phyloP scores from a whole-genome alignment of 2,113 vertebrate genomes.

The Clarias batrachus region DNA sequence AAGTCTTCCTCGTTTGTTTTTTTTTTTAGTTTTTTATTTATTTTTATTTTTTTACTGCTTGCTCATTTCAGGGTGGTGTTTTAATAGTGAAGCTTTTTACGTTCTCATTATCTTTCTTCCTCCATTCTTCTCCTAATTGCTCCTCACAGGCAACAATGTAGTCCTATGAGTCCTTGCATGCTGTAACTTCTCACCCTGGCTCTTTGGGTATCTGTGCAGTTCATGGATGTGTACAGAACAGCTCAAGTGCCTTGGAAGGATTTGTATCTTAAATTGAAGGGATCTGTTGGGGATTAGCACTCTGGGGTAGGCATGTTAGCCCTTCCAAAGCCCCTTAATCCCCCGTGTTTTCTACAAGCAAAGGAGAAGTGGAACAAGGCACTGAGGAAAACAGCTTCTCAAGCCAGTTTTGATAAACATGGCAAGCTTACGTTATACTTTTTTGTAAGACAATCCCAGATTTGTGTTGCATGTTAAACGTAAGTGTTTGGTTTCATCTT shows the following conservation, averaged over 20 bases:
- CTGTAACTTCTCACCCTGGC: neutral
- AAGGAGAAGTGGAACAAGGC: conserved; percentile 10
- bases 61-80: neutral
- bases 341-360: conserved; percentile 25
- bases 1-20: neutral
- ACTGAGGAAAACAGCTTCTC: neutral
- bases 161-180: conserved; percentile 7
- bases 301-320: conserved; percentile 44
- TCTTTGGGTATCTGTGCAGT: neutral
- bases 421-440: neutral
- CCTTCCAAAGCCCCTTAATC: conserved; percentile 48
- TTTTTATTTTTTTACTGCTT: neutral
- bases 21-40: neutral
- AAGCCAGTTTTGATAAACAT: neutral
- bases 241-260: conserved; percentile 32
- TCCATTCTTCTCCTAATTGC: conserved; percentile 15
- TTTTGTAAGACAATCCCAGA: neutral
- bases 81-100: neutral
- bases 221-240: conserved; percentile 9
- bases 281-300: conserved; percentile 46
- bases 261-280: conserved; percentile 47
- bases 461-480: neutral
- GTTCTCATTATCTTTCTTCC: conserved; percentile 1
- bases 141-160: neutral
- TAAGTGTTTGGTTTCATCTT: neutral